Conservation (phyloP, 2,797 vertebrate species). For the Sebastes alutus region DNA sequence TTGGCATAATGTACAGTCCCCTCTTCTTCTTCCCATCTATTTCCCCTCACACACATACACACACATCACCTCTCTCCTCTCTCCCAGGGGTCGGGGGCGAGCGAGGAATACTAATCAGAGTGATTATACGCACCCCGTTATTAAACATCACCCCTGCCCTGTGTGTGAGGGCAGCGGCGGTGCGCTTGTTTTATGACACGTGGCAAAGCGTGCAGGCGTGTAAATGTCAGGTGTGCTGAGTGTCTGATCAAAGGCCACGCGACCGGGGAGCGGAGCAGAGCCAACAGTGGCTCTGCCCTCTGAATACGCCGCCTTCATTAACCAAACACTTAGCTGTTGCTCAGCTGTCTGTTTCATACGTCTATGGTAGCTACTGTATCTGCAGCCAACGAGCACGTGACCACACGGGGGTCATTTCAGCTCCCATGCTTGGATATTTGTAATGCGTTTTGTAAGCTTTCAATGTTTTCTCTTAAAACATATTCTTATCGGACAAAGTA, state of each 20-base stretch:
- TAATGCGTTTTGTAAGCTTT: conserved; percentile 40
- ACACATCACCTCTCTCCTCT: conserved; percentile 65
- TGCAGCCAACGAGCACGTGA: background rate
- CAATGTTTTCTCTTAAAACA: conserved; percentile 47
- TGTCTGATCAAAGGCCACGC: conserved; percentile 83
- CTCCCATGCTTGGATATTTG: conserved; percentile 1
- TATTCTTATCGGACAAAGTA: conserved; percentile 51
- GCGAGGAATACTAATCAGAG: conserved; percentile 96
- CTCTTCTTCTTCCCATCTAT: conserved; percentile 23
- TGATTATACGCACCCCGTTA: conserved; percentile 96
- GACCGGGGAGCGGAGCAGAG: conserved; percentile 76
- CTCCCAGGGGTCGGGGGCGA: conserved; percentile 89
- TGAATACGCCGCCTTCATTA: conserved; percentile 78
- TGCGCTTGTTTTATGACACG: conserved; percentile 84
- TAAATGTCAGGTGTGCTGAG: conserved; percentile 94
- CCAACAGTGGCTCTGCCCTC: conserved; percentile 77
- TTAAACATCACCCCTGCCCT: conserved; percentile 97
- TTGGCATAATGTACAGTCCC: conserved; percentile 34
- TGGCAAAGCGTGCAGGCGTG: conserved; percentile 83
- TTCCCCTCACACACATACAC: conserved; percentile 34
- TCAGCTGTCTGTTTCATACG: conserved; percentile 48
- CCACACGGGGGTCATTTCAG: conserved; percentile 6
- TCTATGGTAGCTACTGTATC: background rate
- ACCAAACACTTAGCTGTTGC: conserved; percentile 61
- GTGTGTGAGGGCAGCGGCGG: conserved; percentile 66